Evolutionary conservation across 2,888 invertebrate genomes (phyloP), one percentile per base, ranked within the genome.

Genomic region (Sarcophaga carnaria): DNA sequence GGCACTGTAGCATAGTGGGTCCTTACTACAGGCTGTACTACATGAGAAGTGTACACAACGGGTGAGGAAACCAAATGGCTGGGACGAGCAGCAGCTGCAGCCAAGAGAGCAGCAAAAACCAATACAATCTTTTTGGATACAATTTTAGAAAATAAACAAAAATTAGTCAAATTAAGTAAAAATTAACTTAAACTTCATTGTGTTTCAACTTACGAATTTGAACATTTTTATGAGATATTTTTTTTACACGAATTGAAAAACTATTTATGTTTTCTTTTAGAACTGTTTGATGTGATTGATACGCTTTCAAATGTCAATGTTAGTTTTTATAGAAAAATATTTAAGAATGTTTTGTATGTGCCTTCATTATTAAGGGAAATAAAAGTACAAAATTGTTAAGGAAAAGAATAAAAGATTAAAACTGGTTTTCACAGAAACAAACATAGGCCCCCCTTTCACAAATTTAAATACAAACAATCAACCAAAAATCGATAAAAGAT

Each of bases 71-170:
- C 27, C 47, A 78, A 70, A 12, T 63, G 20, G 14, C 70, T 20
- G 27, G 70, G 70, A 20, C 49, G 63, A 27, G 70, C 94, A 85
- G 89, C 93, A 88, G 89, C 93, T 90, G 91, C 91, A 90, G 89
- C 92, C 84, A 93, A 89, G 71, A 93, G 89, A 90, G 90, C 92
- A 85, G 88, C 88, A 80, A 90, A 87, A 78, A 90, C 88, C 86
- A 90, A 89, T 4, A 25, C 69, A 22, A 69, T 20, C 76, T 77
- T 4, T 20, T 37, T 37, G 8, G 37, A 37, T 2, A 37, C 37
- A 37, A 10, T 8, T 37, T 8, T 37, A 37, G 37, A 37, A 37
- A 5, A 6, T 6, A 37, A 54, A 20, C 2, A 6, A 76, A 27
- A 11, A 20, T 8, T 11, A 27, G 5, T 14, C 12, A 54, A 54